phyloP scores from a whole-genome alignment of 2,888 invertebrate genomes.

The Sminthurides aquaticus region DNA sequence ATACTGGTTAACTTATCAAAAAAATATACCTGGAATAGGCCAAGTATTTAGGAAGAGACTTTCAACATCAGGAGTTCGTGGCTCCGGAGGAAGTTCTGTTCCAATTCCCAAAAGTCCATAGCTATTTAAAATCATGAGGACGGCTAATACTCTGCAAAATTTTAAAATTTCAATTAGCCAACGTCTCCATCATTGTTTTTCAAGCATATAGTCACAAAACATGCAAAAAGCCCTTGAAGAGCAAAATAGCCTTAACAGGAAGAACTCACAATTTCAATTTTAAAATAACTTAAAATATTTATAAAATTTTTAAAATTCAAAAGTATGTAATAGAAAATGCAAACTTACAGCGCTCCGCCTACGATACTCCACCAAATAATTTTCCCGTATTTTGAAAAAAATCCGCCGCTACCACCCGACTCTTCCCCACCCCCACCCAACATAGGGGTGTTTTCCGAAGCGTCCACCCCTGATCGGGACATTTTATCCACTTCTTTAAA shows the following conservation, averaged over 20 bases:
- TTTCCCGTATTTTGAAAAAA: slow-evolving; percentile 10
- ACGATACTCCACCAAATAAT: slow-evolving; percentile 18
- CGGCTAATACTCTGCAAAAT: slow-evolving; percentile 10
- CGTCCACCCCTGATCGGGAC: too few relatives aligned
- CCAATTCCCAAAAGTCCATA: neutral
- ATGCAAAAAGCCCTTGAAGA: neutral
- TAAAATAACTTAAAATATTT: neutral
- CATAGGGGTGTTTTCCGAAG: slow-evolving; percentile 1
- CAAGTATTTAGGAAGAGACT: slow-evolving; percentile 2
- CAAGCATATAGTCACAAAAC: neutral
- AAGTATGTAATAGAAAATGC: neutral
- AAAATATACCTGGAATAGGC: slow-evolving; percentile 19
- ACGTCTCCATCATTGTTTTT: neutral
- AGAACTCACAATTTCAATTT: neutral
- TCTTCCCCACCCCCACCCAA: neutral
- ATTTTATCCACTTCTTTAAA: neutral
- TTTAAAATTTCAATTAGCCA: neutral
- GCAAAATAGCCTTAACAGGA: neutral
- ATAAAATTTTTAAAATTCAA: neutral
- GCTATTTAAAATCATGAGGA: slow-evolving; percentile 6
- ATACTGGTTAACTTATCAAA: too few relatives aligned
- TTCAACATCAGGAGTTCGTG: slow-evolving; percentile 10
- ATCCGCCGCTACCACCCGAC: neutral
- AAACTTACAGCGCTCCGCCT: slow-evolving; percentile 16
- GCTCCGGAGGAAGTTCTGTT: slow-evolving; percentile 1